Conservation (phyloP, 2,797 vertebrate species). For the Notolepis coatsorum region DNA sequence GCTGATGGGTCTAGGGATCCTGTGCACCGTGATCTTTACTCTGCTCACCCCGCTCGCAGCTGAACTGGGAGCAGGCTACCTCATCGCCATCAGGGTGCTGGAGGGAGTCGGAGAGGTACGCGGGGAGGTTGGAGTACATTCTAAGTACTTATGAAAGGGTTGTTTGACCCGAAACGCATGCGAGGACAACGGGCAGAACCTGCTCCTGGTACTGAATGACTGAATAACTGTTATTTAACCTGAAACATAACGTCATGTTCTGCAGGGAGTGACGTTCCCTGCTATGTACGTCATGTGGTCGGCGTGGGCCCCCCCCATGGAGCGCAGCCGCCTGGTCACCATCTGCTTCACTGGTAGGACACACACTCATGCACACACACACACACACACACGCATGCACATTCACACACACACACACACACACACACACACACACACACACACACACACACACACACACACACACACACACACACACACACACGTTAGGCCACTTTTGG, state of each 20-base stretch:
- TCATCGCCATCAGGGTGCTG: conserved; percentile 90
- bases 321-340: conserved; percentile 95
- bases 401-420: not conserved
- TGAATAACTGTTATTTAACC: not conserved
- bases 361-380: not conserved
- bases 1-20: conserved; percentile 90
- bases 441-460: not conserved
- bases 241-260: not conserved
- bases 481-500: not conserved
- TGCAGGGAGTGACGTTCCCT: conserved; percentile 95
- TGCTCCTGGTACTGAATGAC: not conserved
- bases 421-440: not conserved
- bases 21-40: conserved; percentile 91
- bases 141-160: not conserved
- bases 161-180: not conserved
- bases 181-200: not conserved
- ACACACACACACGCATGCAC: not conserved
- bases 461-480: not conserved
- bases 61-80: conserved; percentile 87
- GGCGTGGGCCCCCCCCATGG: conserved; percentile 95
- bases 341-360: conserved; percentile 94
- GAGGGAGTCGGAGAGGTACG: conserved; percentile 96
- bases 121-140: not conserved
- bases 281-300: conserved; percentile 99
- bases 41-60: conserved; percentile 93